A percentile compares a stretch with the other conserved stretches of the same genome.
Evolutionary conservation across 2,113 vertebrate species (phyloP).

Genomic region (Nannospalax galili): DNA sequence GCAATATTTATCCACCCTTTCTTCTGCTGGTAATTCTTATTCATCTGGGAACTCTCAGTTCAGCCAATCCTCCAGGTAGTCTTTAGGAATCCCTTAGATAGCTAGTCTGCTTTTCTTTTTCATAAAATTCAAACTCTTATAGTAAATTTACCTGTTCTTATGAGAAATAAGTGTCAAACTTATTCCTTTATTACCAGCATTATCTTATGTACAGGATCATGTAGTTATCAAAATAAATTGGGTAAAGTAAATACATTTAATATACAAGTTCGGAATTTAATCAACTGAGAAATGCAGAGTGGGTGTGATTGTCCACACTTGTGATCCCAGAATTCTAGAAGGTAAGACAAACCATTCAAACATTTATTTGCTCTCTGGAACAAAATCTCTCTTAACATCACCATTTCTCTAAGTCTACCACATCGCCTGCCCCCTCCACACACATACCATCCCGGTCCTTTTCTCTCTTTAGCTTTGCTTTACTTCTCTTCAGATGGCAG

Average conservation of each 20-base stretch:
- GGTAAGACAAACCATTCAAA: neutral
- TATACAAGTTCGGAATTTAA: conserved; percentile 20
- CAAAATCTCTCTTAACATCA: neutral
- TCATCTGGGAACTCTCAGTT: neutral
- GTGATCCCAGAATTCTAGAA: neutral
- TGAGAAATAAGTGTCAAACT: neutral
- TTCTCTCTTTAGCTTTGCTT: neutral
- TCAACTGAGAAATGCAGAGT: neutral
- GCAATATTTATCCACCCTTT: neutral
- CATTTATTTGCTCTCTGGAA: conserved; percentile 18
- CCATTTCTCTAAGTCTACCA: no score
- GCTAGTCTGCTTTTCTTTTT: neutral
- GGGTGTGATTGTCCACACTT: neutral
- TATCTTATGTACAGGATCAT: neutral
- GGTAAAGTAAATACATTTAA: neutral
- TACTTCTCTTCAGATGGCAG: neutral
- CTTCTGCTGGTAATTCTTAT: conserved; percentile 1
- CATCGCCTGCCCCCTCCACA: neutral
- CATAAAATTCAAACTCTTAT: neutral
- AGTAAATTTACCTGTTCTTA: neutral
- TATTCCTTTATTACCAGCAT: neutral
- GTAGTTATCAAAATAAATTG: neutral
- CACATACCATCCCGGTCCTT: neutral
- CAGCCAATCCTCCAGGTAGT: neutral
- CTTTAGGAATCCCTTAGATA: neutral